Evolutionary conservation across 64 coral and sea anemone genomes (phyloP).

Genomic region (Stichodactyla helianthus): DNA sequence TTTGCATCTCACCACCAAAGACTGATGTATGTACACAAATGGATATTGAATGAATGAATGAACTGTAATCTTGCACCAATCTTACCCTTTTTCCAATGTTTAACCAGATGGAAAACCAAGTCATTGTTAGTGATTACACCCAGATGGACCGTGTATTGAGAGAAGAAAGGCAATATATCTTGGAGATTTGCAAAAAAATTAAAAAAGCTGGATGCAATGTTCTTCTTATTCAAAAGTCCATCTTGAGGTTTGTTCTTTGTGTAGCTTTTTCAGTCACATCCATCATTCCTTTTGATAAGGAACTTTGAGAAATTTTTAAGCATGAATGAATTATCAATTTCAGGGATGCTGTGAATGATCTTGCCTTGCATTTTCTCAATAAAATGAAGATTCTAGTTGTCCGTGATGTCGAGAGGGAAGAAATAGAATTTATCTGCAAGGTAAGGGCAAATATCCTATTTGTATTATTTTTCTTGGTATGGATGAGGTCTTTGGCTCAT

Average conservation of each 20-base stretch:
- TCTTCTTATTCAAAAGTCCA: slow-evolving; percentile 93
- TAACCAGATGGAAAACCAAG: slow-evolving; percentile 97
- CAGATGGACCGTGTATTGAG: slow-evolving; percentile 95
- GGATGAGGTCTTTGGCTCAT: neutral
- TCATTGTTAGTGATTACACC: slow-evolving; percentile 94
- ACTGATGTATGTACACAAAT: slow-evolving; percentile 90
- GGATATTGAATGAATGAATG: neutral
- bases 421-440: slow-evolving; percentile 99
- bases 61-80: neutral
- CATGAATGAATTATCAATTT: neutral
- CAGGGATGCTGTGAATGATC: slow-evolving; percentile 97
- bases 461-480: neutral
- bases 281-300: too few relatives aligned
- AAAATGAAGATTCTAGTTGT: slow-evolving; percentile 99
- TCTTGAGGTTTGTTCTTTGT: slow-evolving; percentile 64
- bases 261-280: too few relatives aligned
- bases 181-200: slow-evolving; percentile 97
- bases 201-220: slow-evolving; percentile 99
- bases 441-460: neutral
- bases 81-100: neutral
- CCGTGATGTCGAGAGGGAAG: slow-evolving; percentile 92
- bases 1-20: slow-evolving; percentile 95
- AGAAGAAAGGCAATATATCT: slow-evolving; percentile 94
- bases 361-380: slow-evolving; percentile 90
- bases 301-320: neutral